Percentiles rank a stretch among this genome's conserved stretches.
Conservation (phyloP, 2,888 invertebrate species). For the Orchestes rusci region DNA sequence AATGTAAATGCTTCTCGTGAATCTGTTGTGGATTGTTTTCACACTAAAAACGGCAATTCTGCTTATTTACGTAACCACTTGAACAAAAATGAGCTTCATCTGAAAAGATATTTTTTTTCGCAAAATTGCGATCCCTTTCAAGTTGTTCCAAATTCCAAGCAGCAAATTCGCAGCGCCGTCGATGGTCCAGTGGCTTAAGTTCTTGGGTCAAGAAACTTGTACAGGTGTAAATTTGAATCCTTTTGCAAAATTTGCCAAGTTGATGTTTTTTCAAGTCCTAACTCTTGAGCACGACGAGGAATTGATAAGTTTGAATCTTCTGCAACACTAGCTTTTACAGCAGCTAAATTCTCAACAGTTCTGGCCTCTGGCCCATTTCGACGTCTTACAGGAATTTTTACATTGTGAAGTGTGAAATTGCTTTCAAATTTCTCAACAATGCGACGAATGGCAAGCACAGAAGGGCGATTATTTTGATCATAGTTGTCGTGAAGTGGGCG, state of each 20-base stretch:
- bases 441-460: conserved; percentile 3
- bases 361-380: conserved; percentile 57
- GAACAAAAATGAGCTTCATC: conserved; percentile 16
- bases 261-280: conserved; percentile 9
- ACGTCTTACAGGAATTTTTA: conserved; percentile 39
- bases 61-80: conserved; percentile 2
- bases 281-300: too few species aligned
- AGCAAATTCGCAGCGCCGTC: conserved; percentile 5
- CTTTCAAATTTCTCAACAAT: conserved; percentile 6
- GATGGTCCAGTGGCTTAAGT: conserved; percentile 17
- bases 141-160: conserved; percentile 7
- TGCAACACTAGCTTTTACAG: conserved; percentile 14
- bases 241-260: conserved; percentile 15
- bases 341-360: conserved; percentile 16
- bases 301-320: conserved; percentile 14
- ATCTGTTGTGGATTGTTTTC: conserved; percentile 5
- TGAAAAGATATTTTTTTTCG: conserved; percentile 9
- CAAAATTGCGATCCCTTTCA: conserved; percentile 5
- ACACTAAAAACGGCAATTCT: conserved; percentile 3
- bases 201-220: conserved; percentile 17
- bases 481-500: too few species aligned
- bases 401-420: conserved; percentile 2
- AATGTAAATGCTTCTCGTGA: conserved; percentile 2
- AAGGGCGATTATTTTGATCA: too few species aligned
- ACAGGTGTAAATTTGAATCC: conserved; percentile 10